Conservation (phyloP, 1,140 invertebrate species). For the Eurytemora carolleeae region DNA sequence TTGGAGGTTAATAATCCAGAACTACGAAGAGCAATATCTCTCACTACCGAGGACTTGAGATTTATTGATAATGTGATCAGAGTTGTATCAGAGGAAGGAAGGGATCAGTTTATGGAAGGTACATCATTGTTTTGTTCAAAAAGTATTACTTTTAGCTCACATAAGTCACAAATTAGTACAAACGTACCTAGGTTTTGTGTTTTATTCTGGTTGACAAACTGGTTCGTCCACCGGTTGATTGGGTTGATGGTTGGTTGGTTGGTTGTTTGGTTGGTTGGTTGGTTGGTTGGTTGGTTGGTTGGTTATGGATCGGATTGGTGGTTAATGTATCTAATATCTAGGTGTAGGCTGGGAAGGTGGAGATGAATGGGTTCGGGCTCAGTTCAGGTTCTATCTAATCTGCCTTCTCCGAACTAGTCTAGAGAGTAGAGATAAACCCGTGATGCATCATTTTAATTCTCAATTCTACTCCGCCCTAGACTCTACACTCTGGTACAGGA, state of each 20-base stretch:
- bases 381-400: conserved; percentile 77
- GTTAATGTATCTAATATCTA: no score
- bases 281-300: no score
- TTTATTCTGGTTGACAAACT: no score
- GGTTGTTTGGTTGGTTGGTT: no score
- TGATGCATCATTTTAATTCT: neutral
- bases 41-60: conserved; percentile 83
- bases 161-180: no score
- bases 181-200: no score
- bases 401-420: conserved; percentile 62
- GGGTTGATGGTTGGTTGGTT: no score
- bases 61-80: conserved; percentile 83
- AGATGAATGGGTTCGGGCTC: conserved; percentile 83
- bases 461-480: neutral
- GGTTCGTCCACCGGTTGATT: no score
- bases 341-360: conserved; percentile 71
- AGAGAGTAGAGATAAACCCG: conserved; percentile 30
- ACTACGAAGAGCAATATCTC: conserved; percentile 54
- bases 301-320: no score
- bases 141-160: conserved; percentile 52
- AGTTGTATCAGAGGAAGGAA: conserved; percentile 50
- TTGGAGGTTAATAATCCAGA: conserved; percentile 72
- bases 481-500: neutral
- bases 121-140: neutral
- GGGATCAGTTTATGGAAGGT: neutral